These are phyloP conservation scores for Acanthosepion esculentum DNA, from an alignment of 2,888 invertebrate genomes.

Conservation along the genomic window DNA sequence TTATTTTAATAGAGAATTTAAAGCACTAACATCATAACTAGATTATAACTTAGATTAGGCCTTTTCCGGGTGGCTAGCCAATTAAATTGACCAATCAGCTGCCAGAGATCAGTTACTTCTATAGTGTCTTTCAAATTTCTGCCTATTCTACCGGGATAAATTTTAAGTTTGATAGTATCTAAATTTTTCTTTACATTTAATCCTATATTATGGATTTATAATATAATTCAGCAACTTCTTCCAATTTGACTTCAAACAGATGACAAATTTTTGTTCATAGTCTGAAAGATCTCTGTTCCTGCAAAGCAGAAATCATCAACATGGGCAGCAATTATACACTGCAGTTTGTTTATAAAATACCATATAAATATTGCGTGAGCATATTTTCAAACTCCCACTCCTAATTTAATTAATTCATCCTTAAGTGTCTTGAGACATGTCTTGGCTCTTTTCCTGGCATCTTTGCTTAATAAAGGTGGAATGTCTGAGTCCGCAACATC, in stretches of 20 bases:
- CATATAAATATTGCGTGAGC: not conserved
- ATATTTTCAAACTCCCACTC: not conserved
- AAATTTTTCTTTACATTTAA: not conserved
- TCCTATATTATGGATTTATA: not conserved
- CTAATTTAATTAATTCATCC: not conserved
- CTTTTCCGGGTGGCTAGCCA: no score
- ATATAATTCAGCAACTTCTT: not conserved
- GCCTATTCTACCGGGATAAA: not conserved
- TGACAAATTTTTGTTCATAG: not conserved
- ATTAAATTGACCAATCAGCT: not conserved
- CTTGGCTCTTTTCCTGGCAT: no score
- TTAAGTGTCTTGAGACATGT: no score
- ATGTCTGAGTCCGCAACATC: no score
- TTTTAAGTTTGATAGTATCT: not conserved
- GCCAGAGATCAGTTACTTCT: not conserved
- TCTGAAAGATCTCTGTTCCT: not conserved
- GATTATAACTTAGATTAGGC: not conserved
- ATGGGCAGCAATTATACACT: not conserved
- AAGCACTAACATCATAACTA: not conserved
- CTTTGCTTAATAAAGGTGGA: no score
- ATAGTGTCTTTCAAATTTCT: not conserved
- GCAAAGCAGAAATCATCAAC: not conserved
- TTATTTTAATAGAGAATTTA: not conserved
- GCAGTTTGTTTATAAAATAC: slow-evolving; percentile 18
- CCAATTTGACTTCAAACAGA: not conserved